Base-by-base conservation (phyloP, 2,113 vertebrate species). In the Lophius piscatorius region DNA sequence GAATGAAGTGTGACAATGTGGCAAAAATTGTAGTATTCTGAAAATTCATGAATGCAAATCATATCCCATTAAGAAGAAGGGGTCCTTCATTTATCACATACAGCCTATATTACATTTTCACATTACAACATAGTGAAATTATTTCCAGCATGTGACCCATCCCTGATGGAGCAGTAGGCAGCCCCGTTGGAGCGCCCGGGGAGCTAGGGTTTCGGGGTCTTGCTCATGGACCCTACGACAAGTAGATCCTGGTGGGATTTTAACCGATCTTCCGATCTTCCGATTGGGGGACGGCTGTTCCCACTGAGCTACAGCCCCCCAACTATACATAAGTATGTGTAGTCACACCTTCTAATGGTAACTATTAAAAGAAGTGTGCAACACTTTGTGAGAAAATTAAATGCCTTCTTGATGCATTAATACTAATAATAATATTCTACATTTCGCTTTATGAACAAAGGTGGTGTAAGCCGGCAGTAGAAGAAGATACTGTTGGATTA, bases 401-500 rank as follows among this genome's bases (percentile, higher is more conserved):
- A 47, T 35, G 50, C n/a, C 17, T 24, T 45, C 20, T 18, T 33
- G 10, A 42, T 21, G 42, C 22, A 42, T 42, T 35, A 17, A 40
- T 12, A 50, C n/a, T n/a, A n/a, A 2, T 48, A 22, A 55, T 36
- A 28, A 55, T 34, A 59, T 63, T 56, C 33, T 18, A 21, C 8
- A 41, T 28, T n/a, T 34, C 26, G 46, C n/a, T 20, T 38, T 4
- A 42, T 22, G n/a, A 56, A 63, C 11, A 63, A 60, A 60, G 21
- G 21, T 33, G 1, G 66, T 60, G 9, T 36, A 21, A 52, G 13
- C n/a, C 33, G 22, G 34, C 28, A 21, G 34, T 20, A 63, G 13
- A 45, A 17, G 38, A 46, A 29, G 23, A 24, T 35, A 48, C 41
- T 64, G 23, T 36, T 39, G 7, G 73, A 70, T 62, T 52, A 65